These are phyloP conservation scores for Manacus vitellinus DNA, from an alignment of 2,113 vertebrate genomes.

Conservation along the genomic window DNA sequence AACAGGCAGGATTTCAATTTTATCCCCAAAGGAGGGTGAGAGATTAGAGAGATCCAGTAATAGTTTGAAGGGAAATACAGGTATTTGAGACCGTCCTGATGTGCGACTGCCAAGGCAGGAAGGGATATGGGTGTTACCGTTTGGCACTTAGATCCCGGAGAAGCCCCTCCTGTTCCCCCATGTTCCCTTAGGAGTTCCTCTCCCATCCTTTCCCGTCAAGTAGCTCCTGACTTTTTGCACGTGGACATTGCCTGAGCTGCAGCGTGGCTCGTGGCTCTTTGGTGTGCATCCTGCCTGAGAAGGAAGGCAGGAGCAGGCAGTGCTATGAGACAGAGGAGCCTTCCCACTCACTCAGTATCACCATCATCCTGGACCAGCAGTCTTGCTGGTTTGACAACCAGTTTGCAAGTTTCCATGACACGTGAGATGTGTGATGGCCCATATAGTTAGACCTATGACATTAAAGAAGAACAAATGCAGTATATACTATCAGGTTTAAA, in stretches of 20 bases:
- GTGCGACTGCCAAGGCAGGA: conserved; percentile 1
- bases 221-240: background rate
- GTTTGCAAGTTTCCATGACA: background rate
- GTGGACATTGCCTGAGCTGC: background rate
- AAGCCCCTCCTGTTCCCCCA: conserved; percentile 29
- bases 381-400: background rate
- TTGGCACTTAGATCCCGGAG: background rate
- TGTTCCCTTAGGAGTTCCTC: conserved; percentile 20
- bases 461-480: background rate
- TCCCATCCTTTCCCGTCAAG: conserved; percentile 41
- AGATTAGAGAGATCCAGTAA: background rate
- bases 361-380: background rate
- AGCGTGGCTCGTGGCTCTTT: fast-evolving
- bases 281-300: background rate
- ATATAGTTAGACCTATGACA: background rate
- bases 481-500: background rate
- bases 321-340: fast-evolving
- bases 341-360: fast-evolving
- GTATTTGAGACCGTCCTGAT: background rate
- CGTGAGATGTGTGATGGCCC: background rate
- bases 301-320: background rate
- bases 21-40: background rate
- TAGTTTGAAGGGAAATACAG: background rate
- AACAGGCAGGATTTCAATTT: background rate
- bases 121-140: background rate